Base-by-base conservation (phyloP, 2,888 invertebrate genomes). In the Thelaira solivaga region DNA sequence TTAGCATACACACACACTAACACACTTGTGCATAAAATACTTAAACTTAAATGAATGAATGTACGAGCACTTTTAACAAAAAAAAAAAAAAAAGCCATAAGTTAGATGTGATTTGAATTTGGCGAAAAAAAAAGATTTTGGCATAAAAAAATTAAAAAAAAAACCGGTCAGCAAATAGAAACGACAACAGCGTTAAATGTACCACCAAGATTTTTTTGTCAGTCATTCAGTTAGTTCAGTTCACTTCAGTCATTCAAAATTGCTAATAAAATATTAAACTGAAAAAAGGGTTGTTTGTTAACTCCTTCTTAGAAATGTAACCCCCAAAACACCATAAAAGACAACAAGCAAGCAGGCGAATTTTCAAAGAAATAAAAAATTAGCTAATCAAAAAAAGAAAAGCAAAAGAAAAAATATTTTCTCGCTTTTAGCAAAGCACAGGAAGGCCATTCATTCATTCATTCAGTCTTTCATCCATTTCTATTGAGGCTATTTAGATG, bases 31-130 rank as follows among this genome's bases (percentile, higher is more conserved):
- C 39, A 57, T 8, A 61, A 5, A 43, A 24, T 51, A 29, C 31
- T 5, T 10, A 20, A 8, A 43, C 24, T 49, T 62, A 55, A 59
- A 59, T 51, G 51, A 18, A 62, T 53, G n/a, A n/a, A n/a, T n/a
- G n/a, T n/a, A n/a, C n/a, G n/a, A n/a, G n/a, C n/a, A n/a, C n/a
- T n/a, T n/a, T n/a, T n/a, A n/a, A n/a, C n/a, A n/a, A n/a, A n/a
- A n/a, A n/a, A n/a, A n/a, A 76, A 62, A 65, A 71, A 77, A 78
- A 74, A 55, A 61, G 69, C 57, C 65, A 74, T 69, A 74, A 74
- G 74, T 78, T 61, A 69, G 53, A 74, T 69, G 72, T 53, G 64
- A 22, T 57, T 73, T 59, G 29, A 43, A 57, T 62, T 59, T 39
- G 36, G 6, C 26, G 31, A 10, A 29, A 57, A 18, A 26, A 8